Conservation (phyloP, 1,140 invertebrate species). For the Saccostrea glomerata region DNA sequence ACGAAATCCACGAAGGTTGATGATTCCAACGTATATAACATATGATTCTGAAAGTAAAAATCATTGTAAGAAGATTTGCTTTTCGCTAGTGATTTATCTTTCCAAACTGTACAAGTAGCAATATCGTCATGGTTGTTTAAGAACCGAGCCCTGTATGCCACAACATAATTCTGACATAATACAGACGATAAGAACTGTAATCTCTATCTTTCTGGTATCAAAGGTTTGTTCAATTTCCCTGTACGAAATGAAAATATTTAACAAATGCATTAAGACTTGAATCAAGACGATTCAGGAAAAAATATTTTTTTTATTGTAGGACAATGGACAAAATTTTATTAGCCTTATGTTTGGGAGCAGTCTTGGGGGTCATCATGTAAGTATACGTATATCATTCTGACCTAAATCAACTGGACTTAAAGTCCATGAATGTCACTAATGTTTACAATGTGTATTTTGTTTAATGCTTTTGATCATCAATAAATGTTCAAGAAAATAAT, state of each 20-base stretch:
- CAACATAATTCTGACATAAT: background rate
- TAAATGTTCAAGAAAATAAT: too few relatives aligned
- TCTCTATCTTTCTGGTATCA: background rate
- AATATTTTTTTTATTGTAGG: background rate
- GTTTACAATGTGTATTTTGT: too few relatives aligned
- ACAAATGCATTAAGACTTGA: background rate
- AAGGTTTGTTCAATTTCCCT: conserved; percentile 7
- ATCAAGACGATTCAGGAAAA: background rate
- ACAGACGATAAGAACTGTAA: background rate
- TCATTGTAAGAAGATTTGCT: too few relatives aligned
- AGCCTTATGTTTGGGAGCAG: background rate
- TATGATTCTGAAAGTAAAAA: too few relatives aligned
- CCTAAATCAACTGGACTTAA: background rate
- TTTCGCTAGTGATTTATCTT: too few relatives aligned
- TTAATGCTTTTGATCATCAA: too few relatives aligned
- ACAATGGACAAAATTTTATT: background rate
- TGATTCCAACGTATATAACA: too few relatives aligned
- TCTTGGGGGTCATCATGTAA: background rate
- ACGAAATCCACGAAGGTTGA: too few relatives aligned
- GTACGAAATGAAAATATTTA: background rate
- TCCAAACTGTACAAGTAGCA: too few relatives aligned
- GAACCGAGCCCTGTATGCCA: too few relatives aligned
- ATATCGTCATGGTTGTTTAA: too few relatives aligned
- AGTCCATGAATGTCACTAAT: too few relatives aligned
- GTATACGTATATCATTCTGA: background rate